Evolutionary conservation across 2,797 vertebrate genomes (phyloP).

Genomic region (Clamator glandarius): DNA sequence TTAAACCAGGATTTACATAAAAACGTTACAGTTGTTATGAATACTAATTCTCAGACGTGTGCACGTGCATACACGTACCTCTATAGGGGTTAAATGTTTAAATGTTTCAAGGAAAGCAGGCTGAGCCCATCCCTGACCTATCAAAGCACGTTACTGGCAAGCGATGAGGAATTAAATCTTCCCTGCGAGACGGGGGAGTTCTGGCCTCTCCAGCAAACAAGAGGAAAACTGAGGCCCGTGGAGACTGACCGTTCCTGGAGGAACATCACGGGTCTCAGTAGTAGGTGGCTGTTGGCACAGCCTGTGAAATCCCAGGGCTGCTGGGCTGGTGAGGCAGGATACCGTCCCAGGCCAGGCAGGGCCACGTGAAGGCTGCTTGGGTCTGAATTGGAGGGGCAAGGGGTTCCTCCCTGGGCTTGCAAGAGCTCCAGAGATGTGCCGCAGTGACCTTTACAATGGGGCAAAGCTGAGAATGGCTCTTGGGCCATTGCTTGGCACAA

Average conservation of each 20-base stretch:
- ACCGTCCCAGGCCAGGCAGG: not conserved
- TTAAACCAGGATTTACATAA: not conserved
- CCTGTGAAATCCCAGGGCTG: not conserved
- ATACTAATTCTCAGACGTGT: not conserved
- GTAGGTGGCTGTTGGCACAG: not conserved
- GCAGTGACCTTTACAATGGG: not conserved
- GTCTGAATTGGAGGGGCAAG: not conserved
- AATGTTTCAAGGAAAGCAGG: not conserved
- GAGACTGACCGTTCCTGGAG: not conserved
- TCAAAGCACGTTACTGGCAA: not conserved
- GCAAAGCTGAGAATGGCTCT: not conserved
- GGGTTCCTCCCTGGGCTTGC: not conserved
- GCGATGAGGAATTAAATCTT: not conserved
- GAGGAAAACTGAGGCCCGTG: not conserved
- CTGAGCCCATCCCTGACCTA: not conserved
- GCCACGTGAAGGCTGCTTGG: not conserved
- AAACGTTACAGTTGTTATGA: not conserved
- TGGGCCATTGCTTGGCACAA: not conserved
- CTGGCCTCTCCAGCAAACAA: not conserved
- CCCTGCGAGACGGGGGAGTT: not conserved
- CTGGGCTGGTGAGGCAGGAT: not conserved
- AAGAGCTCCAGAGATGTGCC: not conserved
- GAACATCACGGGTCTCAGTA: not conserved
- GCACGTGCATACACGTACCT: fast-evolving
- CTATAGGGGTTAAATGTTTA: not conserved